Percentiles rank a stretch among this genome's conserved stretches.
Conservation (phyloP, 2,113 vertebrate species). For the Dromaius novaehollandiae region DNA sequence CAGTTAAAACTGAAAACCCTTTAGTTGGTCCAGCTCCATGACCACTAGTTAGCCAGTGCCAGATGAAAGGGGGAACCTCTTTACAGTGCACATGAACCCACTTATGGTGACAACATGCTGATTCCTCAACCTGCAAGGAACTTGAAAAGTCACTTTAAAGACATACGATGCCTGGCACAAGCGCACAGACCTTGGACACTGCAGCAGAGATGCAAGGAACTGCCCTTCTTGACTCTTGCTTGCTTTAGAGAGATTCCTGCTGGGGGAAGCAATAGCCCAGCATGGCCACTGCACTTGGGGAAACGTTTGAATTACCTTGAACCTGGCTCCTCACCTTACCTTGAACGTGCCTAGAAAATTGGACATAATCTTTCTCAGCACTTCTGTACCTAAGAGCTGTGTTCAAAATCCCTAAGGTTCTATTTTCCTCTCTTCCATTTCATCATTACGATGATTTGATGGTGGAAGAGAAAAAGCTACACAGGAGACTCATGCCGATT, state of each 20-base stretch:
- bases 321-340: not conserved
- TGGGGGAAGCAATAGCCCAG: not conserved
- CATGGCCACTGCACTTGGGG: not conserved
- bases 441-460: not conserved
- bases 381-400: not conserved
- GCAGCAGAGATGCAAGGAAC: not conserved
- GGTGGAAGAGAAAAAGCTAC: not conserved
- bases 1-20: not conserved
- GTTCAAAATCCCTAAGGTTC: not conserved
- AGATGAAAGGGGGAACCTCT: not conserved
- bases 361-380: not conserved
- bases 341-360: not conserved
- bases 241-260: not conserved
- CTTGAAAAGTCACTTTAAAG: not conserved
- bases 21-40: not conserved
- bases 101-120: not conserved
- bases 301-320: not conserved
- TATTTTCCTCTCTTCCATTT: not conserved
- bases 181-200: fast-evolving
- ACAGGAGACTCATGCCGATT: not conserved
- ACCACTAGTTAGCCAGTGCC: not conserved
- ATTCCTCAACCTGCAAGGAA: not conserved
- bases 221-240: not conserved
- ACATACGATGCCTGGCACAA: fast-evolving
- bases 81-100: not conserved